Evolutionary conservation across 1,140 invertebrate species (phyloP), one percentile per base, ranked within the genome.

Genomic region (Hyphantria cunea): DNA sequence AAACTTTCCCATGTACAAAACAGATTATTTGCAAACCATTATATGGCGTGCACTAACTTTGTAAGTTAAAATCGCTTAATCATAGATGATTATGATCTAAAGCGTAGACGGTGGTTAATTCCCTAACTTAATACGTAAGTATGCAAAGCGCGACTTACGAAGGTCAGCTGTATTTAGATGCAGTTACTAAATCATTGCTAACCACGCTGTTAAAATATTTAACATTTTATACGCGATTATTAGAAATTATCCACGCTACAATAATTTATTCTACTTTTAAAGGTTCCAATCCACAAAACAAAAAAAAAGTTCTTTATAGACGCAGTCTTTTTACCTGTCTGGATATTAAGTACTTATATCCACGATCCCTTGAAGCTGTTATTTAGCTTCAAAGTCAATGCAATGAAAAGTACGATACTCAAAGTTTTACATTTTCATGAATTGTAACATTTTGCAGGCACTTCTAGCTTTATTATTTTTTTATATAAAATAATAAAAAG

Each of bases 141-240:
- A 70, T 71, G 53, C 53, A 55, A 55, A 55, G 42, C 15, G 31
- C 13, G 31, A 34, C 53, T 5, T 34, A 47, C 44, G 53, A 55
- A 55, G 53, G 53, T 55, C 53, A 55, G 42, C 13, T 53, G 1
- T 53, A 54, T 5, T 3, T 3, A 74, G 66, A 82, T 84, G 79
- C 78, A 84, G 66, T 80, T 84, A 79, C 83, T 80, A 84, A 77
- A 80, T 53, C 63, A 69, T 59, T 33, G 37, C 41, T 51, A 51
- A 69, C 47, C 65, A 74, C 78, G 80, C 78, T 55, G 51, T 41
- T 62, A 64, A 77, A 77, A 75, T 87, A 85, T 80, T 82, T 84
- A 74, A 80, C 68, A 80, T 80, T 80, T 74, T 66, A 76, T 78
- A 78, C 80, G 74, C 80, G 76, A 69, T 83, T 25, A 1, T 25